phyloP scores from a whole-genome alignment of 2,888 invertebrate genomes.

The Latrodectus elegans region DNA sequence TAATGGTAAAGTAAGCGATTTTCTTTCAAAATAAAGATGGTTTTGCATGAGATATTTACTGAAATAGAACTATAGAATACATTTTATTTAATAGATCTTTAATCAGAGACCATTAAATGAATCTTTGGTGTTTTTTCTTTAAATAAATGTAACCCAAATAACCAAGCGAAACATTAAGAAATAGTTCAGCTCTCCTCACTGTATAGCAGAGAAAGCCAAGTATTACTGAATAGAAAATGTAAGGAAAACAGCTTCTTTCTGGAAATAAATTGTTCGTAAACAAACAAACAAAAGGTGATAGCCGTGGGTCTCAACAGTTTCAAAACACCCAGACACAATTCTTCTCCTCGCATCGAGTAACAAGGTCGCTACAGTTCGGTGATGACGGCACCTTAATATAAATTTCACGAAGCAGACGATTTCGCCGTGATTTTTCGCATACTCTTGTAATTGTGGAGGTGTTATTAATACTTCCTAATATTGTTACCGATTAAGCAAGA shows the following conservation, averaged over 20 bases:
- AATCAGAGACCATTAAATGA: too few relatives aligned
- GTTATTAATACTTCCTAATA: neutral
- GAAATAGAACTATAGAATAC: too few relatives aligned
- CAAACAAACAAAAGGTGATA: neutral
- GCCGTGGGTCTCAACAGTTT: neutral
- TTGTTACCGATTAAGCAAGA: constrained; percentile 1
- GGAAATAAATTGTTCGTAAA: neutral
- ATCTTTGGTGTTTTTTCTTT: too few relatives aligned
- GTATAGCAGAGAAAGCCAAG: too few relatives aligned
- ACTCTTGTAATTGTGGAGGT: neutral
- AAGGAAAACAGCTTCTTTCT: neutral
- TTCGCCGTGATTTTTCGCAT: neutral
- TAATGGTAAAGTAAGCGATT: too few relatives aligned
- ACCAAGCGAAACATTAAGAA: too few relatives aligned
- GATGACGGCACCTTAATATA: constrained; percentile 11
- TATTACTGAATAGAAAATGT: neutral
- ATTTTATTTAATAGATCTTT: too few relatives aligned
- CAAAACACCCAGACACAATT: constrained; percentile 19
- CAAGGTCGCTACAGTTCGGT: constrained; percentile 14
- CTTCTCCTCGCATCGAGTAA: neutral
- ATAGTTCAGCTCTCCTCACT: too few relatives aligned
- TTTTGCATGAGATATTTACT: too few relatives aligned
- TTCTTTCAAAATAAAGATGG: too few relatives aligned
- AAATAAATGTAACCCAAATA: too few relatives aligned
- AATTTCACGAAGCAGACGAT: neutral